Percentiles rank a stretch among this genome's conserved stretches.
Evolutionary conservation across 2,113 vertebrate genomes (phyloP).

Genomic region (Menura novaehollandiae): DNA sequence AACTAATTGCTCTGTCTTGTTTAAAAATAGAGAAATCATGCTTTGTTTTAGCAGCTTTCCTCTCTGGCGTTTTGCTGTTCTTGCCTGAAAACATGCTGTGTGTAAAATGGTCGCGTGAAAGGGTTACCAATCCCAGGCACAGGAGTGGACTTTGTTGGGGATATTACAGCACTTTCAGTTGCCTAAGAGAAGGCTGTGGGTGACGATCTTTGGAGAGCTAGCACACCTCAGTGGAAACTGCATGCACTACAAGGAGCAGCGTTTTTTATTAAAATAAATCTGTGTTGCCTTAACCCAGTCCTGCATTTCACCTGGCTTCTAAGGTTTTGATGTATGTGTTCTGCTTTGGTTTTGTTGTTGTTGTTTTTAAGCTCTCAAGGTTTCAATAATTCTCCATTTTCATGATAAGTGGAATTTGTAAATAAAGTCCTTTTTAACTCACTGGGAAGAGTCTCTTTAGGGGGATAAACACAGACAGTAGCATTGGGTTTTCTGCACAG

Average conservation of each 20-base stretch:
- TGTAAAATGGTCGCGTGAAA: constrained; percentile 22
- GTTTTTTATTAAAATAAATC: not conserved
- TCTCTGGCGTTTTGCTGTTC: not conserved
- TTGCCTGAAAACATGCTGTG: not conserved
- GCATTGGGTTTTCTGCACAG: not conserved
- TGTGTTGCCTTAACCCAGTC: not conserved
- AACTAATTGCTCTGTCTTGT: not conserved
- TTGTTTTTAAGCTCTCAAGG: not conserved
- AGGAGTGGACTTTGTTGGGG: not conserved
- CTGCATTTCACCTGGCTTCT: not conserved
- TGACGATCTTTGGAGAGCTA: constrained; percentile 55
- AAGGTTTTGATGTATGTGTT: not conserved
- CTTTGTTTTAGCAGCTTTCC: constrained; percentile 17
- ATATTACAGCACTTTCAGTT: not conserved
- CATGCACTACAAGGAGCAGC: constrained; percentile 1
- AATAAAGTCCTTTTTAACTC: not conserved
- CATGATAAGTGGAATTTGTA: not conserved
- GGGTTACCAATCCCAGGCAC: constrained; percentile 4
- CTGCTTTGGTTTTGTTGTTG: not conserved
- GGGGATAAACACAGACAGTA: not conserved
- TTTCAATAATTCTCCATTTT: not conserved
- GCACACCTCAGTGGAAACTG: constrained; percentile 64
- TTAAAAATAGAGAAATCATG: constrained; percentile 31
- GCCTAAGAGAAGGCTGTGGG: not conserved
- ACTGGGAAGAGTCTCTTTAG: not conserved